Percentiles rank a stretch among this genome's conserved stretches.
Evolutionary conservation across 2,113 vertebrate species (phyloP).

Genomic region (Platichthys stellatus): DNA sequence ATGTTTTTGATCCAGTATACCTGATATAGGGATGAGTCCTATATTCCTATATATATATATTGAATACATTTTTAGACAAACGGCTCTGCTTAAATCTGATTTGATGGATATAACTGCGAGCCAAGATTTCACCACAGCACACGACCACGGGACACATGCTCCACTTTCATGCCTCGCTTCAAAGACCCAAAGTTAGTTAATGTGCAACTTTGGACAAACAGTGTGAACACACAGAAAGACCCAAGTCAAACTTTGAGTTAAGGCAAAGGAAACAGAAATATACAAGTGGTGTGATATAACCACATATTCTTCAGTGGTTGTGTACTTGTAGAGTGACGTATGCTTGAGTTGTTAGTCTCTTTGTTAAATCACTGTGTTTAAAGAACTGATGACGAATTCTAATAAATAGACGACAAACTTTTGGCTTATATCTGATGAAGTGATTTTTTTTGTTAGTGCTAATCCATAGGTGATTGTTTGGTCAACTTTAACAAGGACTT

Average conservation of each 20-base stretch:
- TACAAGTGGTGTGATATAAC: neutral
- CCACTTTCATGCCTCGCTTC: constrained; percentile 36
- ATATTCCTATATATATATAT: no score
- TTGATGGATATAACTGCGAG: constrained; percentile 17
- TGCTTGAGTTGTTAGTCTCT: constrained; percentile 4
- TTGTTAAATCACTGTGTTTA: constrained; percentile 15
- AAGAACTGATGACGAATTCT: constrained; percentile 13
- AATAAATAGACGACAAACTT: constrained; percentile 13
- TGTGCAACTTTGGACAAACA: constrained; percentile 78
- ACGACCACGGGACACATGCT: constrained; percentile 18
- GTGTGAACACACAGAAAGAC: constrained; percentile 55
- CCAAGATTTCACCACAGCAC: constrained; percentile 43
- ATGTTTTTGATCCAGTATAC: no score
- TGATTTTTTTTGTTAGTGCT: constrained; percentile 23
- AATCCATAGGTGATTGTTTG: constrained; percentile 18
- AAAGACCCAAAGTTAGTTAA: constrained; percentile 79
- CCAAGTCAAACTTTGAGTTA: constrained; percentile 53
- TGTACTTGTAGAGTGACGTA: constrained; percentile 5
- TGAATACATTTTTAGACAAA: constrained; percentile 13
- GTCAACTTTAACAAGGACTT: constrained; percentile 30
- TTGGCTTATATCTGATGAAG: constrained; percentile 18
- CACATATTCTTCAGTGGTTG: constrained; percentile 9
- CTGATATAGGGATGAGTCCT: no score
- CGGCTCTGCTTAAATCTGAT: constrained; percentile 20
- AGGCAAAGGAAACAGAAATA: neutral